Evolutionary conservation across 2,797 vertebrate species (phyloP), one percentile per base, ranked within the genome.

Genomic region (Ctenopoma multispine): DNA sequence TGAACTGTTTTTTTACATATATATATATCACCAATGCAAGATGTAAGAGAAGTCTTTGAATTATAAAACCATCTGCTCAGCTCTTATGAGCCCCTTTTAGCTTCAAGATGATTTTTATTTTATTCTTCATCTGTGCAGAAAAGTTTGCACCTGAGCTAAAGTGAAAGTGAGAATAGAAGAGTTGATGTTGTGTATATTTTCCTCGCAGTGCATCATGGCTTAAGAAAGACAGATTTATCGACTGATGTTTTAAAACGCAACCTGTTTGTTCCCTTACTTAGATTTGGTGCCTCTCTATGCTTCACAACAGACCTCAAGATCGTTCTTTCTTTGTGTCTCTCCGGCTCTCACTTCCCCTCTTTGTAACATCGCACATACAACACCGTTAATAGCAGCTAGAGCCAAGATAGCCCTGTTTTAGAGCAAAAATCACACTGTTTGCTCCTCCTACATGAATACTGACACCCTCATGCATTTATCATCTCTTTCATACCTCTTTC

Each of bases 261-360:
- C 54, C 59, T 62, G 66, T 71, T 55, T 79, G 38, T 69, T 73
- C 75, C 69, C 48, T 85, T 79, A 44, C 74, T 83, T 80, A 68
- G 71, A 84, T 77, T 69, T 55, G 82, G 81, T 89, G 82, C 89
- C 87, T 90, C 81, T 83, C 82, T 81, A 79, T 24, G 78, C 81
- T 88, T 89, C 76, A 86, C 79, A 78, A 77, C 75, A 88, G 79
- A 90, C 87, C 87, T 92, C 87, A 80, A 86, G 60, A 79, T 77
- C 62, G 72, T 40, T 66, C 61, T 46, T 24, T 75, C 46, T 48
- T 34, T 41, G 21, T 65, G 15, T 65, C 56, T 80, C 38, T 77
- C 17, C 34, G 53, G 63, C 66, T 81, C 74, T 80, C 44, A 27
- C 66, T 57, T 67, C 24, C 46, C 79, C 64, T 74, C 63, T 78